Evolutionary conservation across 2,113 vertebrate genomes (phyloP).

Genomic region (Eptatretus burgeri): DNA sequence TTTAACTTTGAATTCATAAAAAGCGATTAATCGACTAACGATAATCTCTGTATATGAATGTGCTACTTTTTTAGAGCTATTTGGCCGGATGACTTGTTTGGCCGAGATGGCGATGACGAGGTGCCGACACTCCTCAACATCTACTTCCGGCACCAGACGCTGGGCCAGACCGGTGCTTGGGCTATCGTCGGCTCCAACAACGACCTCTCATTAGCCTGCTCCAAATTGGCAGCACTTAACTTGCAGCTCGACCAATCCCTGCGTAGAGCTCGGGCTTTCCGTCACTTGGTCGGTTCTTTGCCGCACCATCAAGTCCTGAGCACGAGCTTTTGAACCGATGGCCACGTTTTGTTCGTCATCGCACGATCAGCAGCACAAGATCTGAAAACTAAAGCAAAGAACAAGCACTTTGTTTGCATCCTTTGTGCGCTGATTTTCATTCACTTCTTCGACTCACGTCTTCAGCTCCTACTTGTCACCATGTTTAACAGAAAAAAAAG

Average conservation of each 20-base stretch:
- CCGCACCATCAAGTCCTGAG: slow-evolving; percentile 2
- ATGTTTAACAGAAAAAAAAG: too few species aligned
- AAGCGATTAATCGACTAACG: too few species aligned
- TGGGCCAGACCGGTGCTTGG: slow-evolving; percentile 72
- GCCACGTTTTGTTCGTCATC: too few species aligned
- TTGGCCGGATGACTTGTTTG: slow-evolving; percentile 86
- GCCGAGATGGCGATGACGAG: slow-evolving; percentile 53
- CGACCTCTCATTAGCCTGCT: slow-evolving; percentile 58
- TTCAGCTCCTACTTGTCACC: too few species aligned
- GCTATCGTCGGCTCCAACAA: slow-evolving; percentile 73
- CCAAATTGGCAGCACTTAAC: slow-evolving; percentile 61
- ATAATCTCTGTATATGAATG: too few species aligned
- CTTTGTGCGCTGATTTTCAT: too few species aligned
- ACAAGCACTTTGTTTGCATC: too few species aligned
- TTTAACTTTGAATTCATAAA: too few species aligned
- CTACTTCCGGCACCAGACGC: slow-evolving; percentile 76
- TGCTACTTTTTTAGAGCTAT: slow-evolving; percentile 22
- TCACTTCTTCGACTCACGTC: too few species aligned
- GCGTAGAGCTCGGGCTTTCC: neutral
- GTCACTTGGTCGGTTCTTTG: neutral
- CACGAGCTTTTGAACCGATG: neutral
- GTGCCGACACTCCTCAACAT: slow-evolving; percentile 76
- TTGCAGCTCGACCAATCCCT: neutral
- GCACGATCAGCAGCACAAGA: too few species aligned
- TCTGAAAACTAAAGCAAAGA: too few species aligned